A percentile compares a stretch with the other conserved stretches of the same genome.
Evolutionary conservation across 2,888 invertebrate genomes (phyloP).

Genomic region (Cantharis nigra): DNA sequence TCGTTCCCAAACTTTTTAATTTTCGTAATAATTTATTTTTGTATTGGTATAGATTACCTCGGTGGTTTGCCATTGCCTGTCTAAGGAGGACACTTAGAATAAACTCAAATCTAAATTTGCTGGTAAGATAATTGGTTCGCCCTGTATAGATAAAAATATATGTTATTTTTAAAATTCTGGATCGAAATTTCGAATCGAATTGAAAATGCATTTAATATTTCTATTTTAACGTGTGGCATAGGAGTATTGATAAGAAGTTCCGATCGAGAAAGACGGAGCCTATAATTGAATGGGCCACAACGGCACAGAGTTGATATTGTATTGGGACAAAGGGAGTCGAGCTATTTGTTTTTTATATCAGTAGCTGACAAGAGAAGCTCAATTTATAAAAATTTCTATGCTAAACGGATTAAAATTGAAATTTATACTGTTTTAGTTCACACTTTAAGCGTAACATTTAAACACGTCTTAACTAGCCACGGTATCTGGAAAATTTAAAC

Average conservation of each 20-base stretch:
- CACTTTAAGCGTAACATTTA: background rate
- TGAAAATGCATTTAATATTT: background rate
- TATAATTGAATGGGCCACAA: slow-evolving; percentile 41
- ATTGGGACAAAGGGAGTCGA: slow-evolving; percentile 53
- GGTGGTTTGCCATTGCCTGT: too few relatives aligned
- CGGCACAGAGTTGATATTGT: slow-evolving; percentile 48
- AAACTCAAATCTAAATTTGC: too few relatives aligned
- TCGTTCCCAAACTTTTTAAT: too few relatives aligned
- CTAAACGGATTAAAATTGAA: slow-evolving; percentile 10
- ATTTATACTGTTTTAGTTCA: slow-evolving; percentile 5
- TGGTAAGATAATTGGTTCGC: background rate
- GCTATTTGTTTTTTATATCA: slow-evolving; percentile 50
- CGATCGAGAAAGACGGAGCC: slow-evolving; percentile 30
- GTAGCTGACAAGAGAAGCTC: slow-evolving; percentile 40
- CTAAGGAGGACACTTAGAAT: too few relatives aligned
- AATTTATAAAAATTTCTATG: slow-evolving; percentile 24
- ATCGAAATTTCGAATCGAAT: background rate
- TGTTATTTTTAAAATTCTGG: background rate
- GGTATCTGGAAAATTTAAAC: slow-evolving; percentile 6
- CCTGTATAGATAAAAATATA: background rate
- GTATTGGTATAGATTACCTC: too few relatives aligned
- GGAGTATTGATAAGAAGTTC: slow-evolving; percentile 39
- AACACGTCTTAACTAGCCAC: background rate
- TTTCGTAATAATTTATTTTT: too few relatives aligned
- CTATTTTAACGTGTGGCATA: background rate